Evolutionary conservation across 2,113 vertebrate species (phyloP).

Genomic region (Hyperopisus bebe): DNA sequence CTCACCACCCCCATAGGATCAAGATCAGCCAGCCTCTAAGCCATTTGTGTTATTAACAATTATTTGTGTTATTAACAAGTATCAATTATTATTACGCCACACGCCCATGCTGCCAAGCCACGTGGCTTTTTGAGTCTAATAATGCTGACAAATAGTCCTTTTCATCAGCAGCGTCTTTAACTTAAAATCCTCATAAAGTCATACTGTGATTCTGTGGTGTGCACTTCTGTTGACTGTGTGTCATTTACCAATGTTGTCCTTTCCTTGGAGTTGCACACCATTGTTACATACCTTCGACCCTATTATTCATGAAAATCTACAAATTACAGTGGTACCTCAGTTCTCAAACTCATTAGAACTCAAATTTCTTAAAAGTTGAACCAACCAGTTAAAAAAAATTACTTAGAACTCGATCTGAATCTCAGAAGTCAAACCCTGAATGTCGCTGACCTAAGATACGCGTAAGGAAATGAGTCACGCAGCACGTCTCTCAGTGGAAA

Average conservation of each 20-base stretch:
- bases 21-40: not conserved
- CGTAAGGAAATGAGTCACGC: too few relatives aligned
- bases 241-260: not conserved
- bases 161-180: not conserved
- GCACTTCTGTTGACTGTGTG: not conserved
- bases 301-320: not conserved
- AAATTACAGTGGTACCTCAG: too few relatives aligned
- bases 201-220: not conserved
- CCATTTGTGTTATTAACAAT: not conserved
- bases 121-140: not conserved
- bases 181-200: not conserved
- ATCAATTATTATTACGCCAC: too few relatives aligned
- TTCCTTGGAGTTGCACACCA: not conserved
- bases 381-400: too few relatives aligned
- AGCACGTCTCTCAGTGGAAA: too few relatives aligned
- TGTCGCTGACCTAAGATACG: too few relatives aligned
- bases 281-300: not conserved
- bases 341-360: too few relatives aligned
- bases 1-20: not conserved
- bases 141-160: not conserved
- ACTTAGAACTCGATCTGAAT: too few relatives aligned
- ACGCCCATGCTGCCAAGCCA: not conserved
- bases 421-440: too few relatives aligned
- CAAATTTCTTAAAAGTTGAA: too few relatives aligned
- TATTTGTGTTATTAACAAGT: not conserved